Evolutionary conservation across 1,140 invertebrate genomes (phyloP).

Genomic region (Stegodyphus dumicola): DNA sequence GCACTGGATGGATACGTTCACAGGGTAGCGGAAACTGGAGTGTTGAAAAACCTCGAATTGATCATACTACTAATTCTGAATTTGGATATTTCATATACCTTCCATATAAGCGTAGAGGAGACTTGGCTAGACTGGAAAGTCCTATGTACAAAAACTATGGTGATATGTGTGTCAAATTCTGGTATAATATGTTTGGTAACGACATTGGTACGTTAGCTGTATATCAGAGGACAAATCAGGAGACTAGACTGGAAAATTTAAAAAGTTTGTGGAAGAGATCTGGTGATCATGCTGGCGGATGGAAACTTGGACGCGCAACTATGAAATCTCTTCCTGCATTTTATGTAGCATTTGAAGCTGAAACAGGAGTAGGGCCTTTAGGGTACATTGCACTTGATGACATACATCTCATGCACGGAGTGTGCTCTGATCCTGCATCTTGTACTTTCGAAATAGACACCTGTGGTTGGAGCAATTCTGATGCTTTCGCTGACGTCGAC

Average conservation of each 20-base stretch:
- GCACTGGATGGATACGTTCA: slow-evolving; percentile 16
- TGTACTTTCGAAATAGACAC: slow-evolving; percentile 62
- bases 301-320: slow-evolving; percentile 53
- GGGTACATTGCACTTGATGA: slow-evolving; percentile 63
- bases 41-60: slow-evolving; percentile 42
- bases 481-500: slow-evolving; percentile 35
- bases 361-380: slow-evolving; percentile 36
- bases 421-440: slow-evolving; percentile 51
- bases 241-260: slow-evolving; percentile 43
- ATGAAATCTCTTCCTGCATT: slow-evolving; percentile 49
- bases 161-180: slow-evolving; percentile 65
- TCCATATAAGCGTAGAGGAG: slow-evolving; percentile 22
- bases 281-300: slow-evolving; percentile 40
- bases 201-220: slow-evolving; percentile 60
- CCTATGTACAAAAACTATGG: slow-evolving; percentile 57
- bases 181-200: slow-evolving; percentile 68
- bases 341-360: slow-evolving; percentile 54
- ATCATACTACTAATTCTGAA: slow-evolving; percentile 59
- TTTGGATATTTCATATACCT: slow-evolving; percentile 59
- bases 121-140: slow-evolving; percentile 50
- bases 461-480: slow-evolving; percentile 60
- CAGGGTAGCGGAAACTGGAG: slow-evolving; percentile 54
- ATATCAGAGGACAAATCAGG: slow-evolving; percentile 57
- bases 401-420: slow-evolving; percentile 54
- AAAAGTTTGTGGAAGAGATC: slow-evolving; percentile 51